Evolutionary conservation across 1,140 invertebrate genomes (phyloP).

Genomic region (Dendrolimus punctatus): DNA sequence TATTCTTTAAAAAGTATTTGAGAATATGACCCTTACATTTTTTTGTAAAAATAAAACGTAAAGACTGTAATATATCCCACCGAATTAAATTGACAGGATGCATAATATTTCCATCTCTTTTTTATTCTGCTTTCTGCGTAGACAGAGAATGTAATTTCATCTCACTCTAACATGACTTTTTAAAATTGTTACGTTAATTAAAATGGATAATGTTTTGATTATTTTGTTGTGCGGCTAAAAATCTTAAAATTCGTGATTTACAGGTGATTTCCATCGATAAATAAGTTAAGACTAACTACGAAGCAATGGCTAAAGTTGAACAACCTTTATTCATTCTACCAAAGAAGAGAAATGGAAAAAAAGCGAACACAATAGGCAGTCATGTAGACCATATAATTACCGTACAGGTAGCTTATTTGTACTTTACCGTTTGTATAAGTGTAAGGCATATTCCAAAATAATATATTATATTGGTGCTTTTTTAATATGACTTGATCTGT

Average conservation of each 20-base stretch:
- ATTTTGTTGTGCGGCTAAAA: background rate
- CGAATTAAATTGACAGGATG: no score
- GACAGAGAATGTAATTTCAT: no score
- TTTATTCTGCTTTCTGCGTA: background rate
- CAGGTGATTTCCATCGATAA: no score
- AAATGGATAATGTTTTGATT: constrained; percentile 1
- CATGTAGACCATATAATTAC: constrained; percentile 76
- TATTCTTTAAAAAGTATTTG: no score
- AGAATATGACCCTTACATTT: no score
- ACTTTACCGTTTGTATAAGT: background rate
- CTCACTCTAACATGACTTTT: background rate
- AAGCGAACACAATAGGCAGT: constrained; percentile 57
- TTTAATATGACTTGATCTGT: no score
- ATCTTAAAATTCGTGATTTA: background rate
- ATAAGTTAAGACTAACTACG: no score
- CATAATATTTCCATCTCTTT: background rate
- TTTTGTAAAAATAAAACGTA: no score
- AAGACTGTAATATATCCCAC: no score
- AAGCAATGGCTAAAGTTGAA: constrained; percentile 65
- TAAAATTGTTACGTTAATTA: background rate
- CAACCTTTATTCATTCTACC: constrained; percentile 74
- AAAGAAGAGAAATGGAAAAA: constrained; percentile 74
- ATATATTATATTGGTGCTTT: no score
- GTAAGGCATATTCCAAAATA: no score
- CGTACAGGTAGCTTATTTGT: constrained; percentile 60